Evolutionary conservation across 23 tunicate genomes (phyloP), one percentile per base, ranked within the genome.

Genomic region (Trididemnum clinides): DNA sequence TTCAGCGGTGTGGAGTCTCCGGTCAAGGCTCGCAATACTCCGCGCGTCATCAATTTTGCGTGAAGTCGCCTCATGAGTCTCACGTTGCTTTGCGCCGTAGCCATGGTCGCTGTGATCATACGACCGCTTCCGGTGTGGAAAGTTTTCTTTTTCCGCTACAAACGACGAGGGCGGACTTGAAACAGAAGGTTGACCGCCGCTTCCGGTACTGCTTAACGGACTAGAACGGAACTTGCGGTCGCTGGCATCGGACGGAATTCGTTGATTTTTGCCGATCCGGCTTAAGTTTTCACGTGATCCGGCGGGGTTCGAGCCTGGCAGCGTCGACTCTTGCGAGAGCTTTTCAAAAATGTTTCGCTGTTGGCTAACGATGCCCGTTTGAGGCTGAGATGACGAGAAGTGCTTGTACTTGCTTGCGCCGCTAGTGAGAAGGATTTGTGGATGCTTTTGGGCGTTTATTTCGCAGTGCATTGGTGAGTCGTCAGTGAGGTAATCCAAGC

Each of bases 281-380:
- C 31, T 51, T 64, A 77, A 27, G 23, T 71, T 73, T 12, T 72
- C 83, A 33, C 71, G 26, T 19, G 74, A 65, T 20, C 79, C 79
- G 28, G 58, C 33, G 28, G 62, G 29, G 37, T 49, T 27, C 34
- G 57, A 57, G 12, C 72, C 72, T 1, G 82, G 29, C 32, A 50
- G 65, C 5, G 83, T 23, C 0, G 78, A 27, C 15, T 49, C 66
- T 32, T 78, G 74, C 20, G 58, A 77, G 35, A 90, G 83, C 28
- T 71, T 57, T 51, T 90, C 95, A 59, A 90, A 90, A 30, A 90
- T 62, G 51, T 71, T 80, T 37, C 88, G 79, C 58, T 86, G 82
- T 66, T 80, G 78, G 23, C 49, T 85, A 0, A 90, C 95, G 21
- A 85, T 71, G 21, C 95, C 95, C 0, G 83, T 50, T 28, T 51